Conservation (phyloP, 2,113 vertebrate genomes). For the Phrynosoma platyrhinos region DNA sequence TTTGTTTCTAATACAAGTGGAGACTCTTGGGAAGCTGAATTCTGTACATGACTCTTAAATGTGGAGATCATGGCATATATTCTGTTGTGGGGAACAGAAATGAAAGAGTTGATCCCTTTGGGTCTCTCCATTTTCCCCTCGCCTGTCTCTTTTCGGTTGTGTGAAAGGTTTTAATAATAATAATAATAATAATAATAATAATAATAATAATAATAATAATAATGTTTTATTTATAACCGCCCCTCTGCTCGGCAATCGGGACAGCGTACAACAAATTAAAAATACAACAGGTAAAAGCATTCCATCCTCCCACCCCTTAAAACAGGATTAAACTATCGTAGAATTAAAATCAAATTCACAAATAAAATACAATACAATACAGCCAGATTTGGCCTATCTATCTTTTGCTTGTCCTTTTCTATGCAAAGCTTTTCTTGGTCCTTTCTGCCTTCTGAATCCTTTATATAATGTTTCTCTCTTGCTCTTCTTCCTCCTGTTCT, state of each 20-base stretch:
- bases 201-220: too few species aligned
- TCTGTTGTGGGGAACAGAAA: neutral
- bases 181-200: too few species aligned
- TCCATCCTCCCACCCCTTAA: too few species aligned
- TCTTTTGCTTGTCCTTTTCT: conserved; percentile 29
- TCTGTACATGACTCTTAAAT: neutral
- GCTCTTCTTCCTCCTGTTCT: conserved; percentile 70
- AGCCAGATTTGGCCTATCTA: neutral
- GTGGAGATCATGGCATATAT: neutral
- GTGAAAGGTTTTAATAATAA: neutral
- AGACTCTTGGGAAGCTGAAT: neutral
- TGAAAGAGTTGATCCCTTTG: neutral
- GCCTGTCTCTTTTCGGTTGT: neutral
- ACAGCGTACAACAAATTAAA: too few species aligned
- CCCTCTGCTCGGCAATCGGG: too few species aligned
- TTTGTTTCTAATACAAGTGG: neutral
- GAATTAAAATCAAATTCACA: too few species aligned
- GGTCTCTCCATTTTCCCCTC: too few species aligned
- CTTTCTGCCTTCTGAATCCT: conserved; percentile 58
- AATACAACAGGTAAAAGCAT: too few species aligned
- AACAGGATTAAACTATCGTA: too few species aligned
- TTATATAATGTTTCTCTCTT: conserved; percentile 65
- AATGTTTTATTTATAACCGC: too few species aligned
- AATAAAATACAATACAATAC: too few species aligned
- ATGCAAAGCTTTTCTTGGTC: neutral